Base-by-base conservation (phyloP, 2,113 vertebrate genomes). In the Dicrurus megarhynchus region DNA sequence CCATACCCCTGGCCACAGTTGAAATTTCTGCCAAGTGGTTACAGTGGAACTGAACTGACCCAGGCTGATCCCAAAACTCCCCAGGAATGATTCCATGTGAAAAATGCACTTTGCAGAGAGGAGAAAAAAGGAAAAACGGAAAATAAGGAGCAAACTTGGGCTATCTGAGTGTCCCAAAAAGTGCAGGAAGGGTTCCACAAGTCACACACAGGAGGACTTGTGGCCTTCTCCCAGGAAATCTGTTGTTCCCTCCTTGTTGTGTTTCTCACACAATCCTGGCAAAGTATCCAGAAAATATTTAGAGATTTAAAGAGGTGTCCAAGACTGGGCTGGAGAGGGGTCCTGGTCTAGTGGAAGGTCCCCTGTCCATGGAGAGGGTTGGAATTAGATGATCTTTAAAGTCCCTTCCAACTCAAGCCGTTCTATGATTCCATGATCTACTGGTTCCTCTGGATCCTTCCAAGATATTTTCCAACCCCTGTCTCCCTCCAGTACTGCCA, bases 321-420 rank as follows among this genome's bases (percentile, higher is more conserved):
- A 41, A 22, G 30, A 18, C 8, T 1, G 0, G n/a, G n/a, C 32
- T 76, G 21, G 14, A 60, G 5, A 6, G 16, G 24, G 2, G 1
- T 61, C 21, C 41, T 61, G 17, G 47, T 26, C 21, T 13, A 18
- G 14, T 32, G 21, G 61, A 19, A 55, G 17, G 9, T 47, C 10
- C 24, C 5, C 16, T 39, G 30, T 8, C 33, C 21, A 16, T 13
- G 61, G 61, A 76, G 30, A 44, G 24, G 9, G 4, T 3, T 76
- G 55, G 41, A 90, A 61, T 18, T 7, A 22, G 4, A 23, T 3
- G 22, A 24, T 4, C 7, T 27, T 1, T 41, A 7, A 68, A 60
- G 30, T 23, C 11, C 3, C 16, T 41, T 52, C 30, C 39, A 41
- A 41, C 6, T 24, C 21, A 55, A 32, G 10, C 14, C 16, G 2